These are phyloP conservation scores for Ahaetulla prasina DNA, from an alignment of 2,113 vertebrate genomes.

Conservation along the genomic window DNA sequence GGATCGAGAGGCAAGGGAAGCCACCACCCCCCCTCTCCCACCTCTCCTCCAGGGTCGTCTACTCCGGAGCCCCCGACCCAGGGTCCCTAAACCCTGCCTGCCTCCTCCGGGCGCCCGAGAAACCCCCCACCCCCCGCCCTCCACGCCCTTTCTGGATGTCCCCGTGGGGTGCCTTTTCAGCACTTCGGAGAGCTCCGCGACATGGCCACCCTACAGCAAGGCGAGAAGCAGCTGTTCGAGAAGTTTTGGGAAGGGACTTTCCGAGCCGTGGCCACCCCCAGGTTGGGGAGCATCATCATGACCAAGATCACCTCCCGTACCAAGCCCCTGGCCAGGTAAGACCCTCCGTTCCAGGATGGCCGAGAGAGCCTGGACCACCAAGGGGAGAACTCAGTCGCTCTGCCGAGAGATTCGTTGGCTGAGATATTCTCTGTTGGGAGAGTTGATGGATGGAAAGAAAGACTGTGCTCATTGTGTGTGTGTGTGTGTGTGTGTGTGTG, in stretches of 20 bases:
- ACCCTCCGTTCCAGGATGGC: no score
- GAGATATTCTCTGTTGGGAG: background rate
- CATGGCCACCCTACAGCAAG: constrained; percentile 38
- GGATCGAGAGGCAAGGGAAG: background rate
- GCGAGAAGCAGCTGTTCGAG: constrained; percentile 96
- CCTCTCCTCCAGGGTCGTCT: background rate
- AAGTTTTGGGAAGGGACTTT: constrained; percentile 98
- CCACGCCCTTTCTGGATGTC: background rate
- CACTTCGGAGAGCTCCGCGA: constrained; percentile 64
- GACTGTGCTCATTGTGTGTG: background rate
- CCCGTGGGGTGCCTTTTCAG: constrained; percentile 40
- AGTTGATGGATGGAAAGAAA: background rate
- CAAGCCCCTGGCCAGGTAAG: constrained; percentile 80
- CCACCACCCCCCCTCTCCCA: no score
- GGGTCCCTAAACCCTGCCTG: background rate
- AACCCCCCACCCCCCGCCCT: no score
- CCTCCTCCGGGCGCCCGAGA: background rate
- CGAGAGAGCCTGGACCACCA: no score
- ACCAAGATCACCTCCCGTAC: constrained; percentile 86
- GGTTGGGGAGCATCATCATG: constrained; percentile 89
- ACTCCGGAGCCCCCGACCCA: background rate
- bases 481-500: no score
- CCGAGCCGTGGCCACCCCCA: constrained; percentile 92
- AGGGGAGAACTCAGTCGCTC: no score
- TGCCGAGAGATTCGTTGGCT: background rate